Conservation (phyloP, 1,140 invertebrate species). For the Rhynchophorus ferrugineus region DNA sequence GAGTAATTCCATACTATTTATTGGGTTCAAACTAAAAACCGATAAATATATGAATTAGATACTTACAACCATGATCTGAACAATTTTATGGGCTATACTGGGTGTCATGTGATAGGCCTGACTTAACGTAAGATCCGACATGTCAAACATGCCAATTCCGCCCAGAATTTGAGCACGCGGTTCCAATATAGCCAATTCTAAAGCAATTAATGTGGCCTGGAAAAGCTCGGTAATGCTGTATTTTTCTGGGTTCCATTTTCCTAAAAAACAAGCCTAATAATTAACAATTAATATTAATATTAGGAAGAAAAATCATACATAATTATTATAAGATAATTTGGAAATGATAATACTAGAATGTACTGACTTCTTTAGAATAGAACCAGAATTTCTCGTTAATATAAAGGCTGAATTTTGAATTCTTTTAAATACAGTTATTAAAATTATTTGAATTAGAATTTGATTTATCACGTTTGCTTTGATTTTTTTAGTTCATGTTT, state of each 20-base stretch:
- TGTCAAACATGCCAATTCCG: conserved; percentile 66
- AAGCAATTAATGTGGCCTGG: conserved; percentile 60
- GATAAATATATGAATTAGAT: no score
- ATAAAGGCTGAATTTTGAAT: no score
- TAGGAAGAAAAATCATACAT: no score
- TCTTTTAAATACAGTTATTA: background rate
- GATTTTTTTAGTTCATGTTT: no score
- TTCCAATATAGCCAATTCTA: conserved; percentile 68
- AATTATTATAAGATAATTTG: no score
- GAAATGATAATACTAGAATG: no score
- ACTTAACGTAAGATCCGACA: conserved; percentile 58
- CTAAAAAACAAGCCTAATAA: conserved; percentile 39
- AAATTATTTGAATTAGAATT: no score
- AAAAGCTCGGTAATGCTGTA: conserved; percentile 62
- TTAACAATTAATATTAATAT: background rate
- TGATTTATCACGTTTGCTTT: no score
- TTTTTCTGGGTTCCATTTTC: conserved; percentile 64
- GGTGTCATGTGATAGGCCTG: conserved; percentile 69
- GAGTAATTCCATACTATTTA: no score
- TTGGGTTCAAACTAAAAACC: no score
- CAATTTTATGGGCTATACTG: conserved; percentile 53
- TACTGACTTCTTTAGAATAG: no score
- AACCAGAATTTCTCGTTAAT: no score
- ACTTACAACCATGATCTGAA: conserved; percentile 61
- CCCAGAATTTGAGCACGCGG: conserved; percentile 65